Evolutionary conservation across 2,888 invertebrate species (phyloP).

Genomic region (Epistrophella euchroma): DNA sequence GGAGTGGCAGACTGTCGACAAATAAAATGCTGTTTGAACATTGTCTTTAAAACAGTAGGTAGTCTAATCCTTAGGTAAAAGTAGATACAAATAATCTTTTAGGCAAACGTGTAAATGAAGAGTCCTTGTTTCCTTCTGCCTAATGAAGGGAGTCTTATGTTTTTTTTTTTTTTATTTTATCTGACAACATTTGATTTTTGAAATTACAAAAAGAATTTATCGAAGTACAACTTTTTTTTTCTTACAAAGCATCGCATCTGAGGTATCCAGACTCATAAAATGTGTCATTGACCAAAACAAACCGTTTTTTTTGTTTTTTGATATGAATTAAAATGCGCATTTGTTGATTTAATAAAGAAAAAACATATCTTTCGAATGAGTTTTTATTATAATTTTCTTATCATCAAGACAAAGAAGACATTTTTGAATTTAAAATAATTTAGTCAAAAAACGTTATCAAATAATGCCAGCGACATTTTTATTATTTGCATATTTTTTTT

Average conservation of each 20-base stretch:
- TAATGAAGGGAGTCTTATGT: slow-evolving; percentile 1
- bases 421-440: neutral
- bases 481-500: too few species aligned
- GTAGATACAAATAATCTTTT: slow-evolving; percentile 35
- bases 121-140: neutral
- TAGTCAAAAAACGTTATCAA: neutral
- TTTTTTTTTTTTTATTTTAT: neutral
- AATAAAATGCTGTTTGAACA: slow-evolving; percentile 22
- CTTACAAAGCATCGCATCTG: too few species aligned
- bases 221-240: too few species aligned
- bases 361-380: too few species aligned
- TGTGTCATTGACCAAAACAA: neutral
- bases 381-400: neutral
- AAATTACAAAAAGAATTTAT: neutral
- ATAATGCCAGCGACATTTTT: neutral
- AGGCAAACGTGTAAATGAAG: slow-evolving; percentile 41
- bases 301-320: too few species aligned
- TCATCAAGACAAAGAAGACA: neutral
- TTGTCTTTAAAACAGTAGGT: slow-evolving; percentile 18
- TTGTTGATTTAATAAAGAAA: neutral
- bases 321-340: neutral
- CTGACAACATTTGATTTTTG: neutral
- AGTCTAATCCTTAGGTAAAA: slow-evolving; percentile 44
- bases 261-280: neutral
- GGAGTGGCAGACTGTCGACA: slow-evolving; percentile 13